Evolutionary conservation across 2,797 vertebrate species (phyloP).

Genomic region (Squalus acanthias): DNA sequence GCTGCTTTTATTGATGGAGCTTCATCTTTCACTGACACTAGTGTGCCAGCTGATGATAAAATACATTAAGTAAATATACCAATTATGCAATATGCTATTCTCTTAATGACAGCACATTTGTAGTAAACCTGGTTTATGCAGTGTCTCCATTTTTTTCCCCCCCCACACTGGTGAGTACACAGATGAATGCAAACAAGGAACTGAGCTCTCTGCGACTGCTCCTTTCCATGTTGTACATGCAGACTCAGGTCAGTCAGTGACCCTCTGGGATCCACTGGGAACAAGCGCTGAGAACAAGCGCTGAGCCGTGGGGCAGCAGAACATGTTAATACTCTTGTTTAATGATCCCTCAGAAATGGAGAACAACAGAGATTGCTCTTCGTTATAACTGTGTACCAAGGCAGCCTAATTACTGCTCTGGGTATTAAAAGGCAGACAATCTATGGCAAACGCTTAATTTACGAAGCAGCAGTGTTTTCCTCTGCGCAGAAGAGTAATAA

Average conservation of each 20-base stretch:
- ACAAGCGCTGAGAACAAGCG: constrained; percentile 42
- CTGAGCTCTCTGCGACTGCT: constrained; percentile 7
- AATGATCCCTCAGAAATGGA: constrained; percentile 55
- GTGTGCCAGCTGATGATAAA: constrained; percentile 23
- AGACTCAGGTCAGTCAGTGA: constrained; percentile 66
- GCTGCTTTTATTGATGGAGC: not conserved
- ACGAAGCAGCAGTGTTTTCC: not conserved
- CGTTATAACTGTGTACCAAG: constrained; percentile 43
- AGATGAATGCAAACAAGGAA: constrained; percentile 35
- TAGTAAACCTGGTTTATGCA: constrained; percentile 28
- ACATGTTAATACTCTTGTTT: constrained; percentile 66
- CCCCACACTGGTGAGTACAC: not conserved
- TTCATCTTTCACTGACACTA: not conserved
- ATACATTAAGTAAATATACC: not conserved
- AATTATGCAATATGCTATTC: constrained; percentile 12
- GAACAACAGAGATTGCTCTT: constrained; percentile 57
- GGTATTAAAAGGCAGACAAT: constrained; percentile 36
- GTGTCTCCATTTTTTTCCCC: not conserved
- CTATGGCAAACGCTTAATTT: constrained; percentile 28
- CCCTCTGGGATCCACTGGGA: constrained; percentile 55
- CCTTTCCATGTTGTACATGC: constrained; percentile 43
- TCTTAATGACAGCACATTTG: constrained; percentile 34
- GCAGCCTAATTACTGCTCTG: constrained; percentile 63
- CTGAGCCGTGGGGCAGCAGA: constrained; percentile 66
- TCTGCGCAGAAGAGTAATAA: not conserved